A percentile compares a stretch with the other conserved stretches of the same genome.
phyloP scores from a whole-genome alignment of 2,888 invertebrate species.

The Arctia plantaginis region DNA sequence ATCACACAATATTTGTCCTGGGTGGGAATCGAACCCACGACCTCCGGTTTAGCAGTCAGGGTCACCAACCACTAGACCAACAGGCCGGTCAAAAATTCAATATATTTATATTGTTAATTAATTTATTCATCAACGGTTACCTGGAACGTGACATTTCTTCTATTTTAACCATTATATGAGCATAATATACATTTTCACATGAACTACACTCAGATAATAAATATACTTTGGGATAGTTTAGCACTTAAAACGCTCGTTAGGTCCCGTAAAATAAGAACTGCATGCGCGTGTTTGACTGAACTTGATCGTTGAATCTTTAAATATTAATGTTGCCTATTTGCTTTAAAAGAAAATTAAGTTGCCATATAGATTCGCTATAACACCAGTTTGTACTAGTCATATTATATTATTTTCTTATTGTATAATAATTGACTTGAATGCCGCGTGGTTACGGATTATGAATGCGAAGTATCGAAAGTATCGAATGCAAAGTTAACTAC shows the following conservation, averaged over 20 bases:
- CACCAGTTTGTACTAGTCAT: not conserved
- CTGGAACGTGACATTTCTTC: not conserved
- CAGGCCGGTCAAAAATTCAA: too few species aligned
- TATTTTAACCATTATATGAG: not conserved
- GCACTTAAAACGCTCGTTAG: not conserved
- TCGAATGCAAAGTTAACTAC: too few species aligned
- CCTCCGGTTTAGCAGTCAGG: too few species aligned
- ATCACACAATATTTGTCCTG: too few species aligned
- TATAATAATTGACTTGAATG: too few species aligned
- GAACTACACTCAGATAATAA: constrained; percentile 4
- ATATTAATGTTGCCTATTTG: not conserved
- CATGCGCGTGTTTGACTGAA: not conserved
- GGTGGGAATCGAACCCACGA: too few species aligned
- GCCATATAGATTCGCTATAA: too few species aligned
- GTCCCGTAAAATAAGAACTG: not conserved
- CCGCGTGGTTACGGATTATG: too few species aligned
- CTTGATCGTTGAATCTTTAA: not conserved
- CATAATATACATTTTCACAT: not conserved
- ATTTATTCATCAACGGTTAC: not conserved
- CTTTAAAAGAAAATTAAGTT: not conserved
- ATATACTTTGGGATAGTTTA: not conserved
- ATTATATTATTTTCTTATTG: not conserved
- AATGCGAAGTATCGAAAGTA: too few species aligned
- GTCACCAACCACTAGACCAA: too few species aligned
- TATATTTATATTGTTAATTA: not conserved